These are phyloP conservation scores for Talpa occidentalis DNA, from an alignment of 2,113 vertebrate species.

Conservation along the genomic window DNA sequence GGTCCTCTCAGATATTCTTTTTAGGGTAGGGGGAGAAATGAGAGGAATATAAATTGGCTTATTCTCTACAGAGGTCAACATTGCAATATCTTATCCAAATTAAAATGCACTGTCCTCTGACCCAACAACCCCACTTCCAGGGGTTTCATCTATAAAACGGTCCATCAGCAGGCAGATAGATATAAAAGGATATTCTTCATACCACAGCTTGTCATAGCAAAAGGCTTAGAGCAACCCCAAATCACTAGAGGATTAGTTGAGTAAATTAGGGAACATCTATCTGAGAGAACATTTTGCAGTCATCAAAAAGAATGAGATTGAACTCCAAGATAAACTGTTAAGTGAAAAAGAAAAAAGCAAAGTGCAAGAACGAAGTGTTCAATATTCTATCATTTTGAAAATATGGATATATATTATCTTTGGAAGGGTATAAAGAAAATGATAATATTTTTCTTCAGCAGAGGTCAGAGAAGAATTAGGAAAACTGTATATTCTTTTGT, in stretches of 20 bases:
- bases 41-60: neutral
- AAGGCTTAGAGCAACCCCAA: neutral
- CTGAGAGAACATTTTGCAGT: neutral
- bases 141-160: neutral
- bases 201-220: neutral
- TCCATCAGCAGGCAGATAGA: neutral
- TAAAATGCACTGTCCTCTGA: neutral
- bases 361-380: neutral
- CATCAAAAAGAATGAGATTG: constrained; percentile 8
- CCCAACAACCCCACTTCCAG: neutral
- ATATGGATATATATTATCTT: neutral
- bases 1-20: neutral
- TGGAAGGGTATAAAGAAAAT: neutral
- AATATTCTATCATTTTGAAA: neutral
- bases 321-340: neutral
- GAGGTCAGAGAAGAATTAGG: neutral
- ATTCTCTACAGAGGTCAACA: neutral
- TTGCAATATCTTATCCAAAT: neutral
- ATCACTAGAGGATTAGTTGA: neutral
- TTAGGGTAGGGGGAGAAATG: neutral
- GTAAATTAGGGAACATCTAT: neutral
- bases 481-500: neutral
- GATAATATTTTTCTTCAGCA: neutral
- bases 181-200: neutral
- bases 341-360: neutral